Conservation (phyloP, 1,140 invertebrate genomes). For the Orussus abietinus region DNA sequence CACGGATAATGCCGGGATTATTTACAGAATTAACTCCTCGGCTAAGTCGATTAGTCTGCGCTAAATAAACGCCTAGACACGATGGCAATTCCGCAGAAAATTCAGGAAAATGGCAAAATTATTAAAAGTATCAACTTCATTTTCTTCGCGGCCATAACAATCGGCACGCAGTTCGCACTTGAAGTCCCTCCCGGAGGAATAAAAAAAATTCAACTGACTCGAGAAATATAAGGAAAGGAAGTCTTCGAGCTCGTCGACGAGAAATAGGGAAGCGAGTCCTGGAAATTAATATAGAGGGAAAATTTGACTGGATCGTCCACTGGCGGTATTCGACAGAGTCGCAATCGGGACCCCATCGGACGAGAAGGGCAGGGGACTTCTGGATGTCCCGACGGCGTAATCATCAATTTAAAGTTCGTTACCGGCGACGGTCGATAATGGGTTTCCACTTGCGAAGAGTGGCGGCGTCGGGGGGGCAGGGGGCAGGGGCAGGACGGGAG, state of each 20-base stretch:
- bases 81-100: too few species aligned
- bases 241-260: slow-evolving; percentile 7
- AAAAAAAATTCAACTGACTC: too few species aligned
- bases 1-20: slow-evolving; percentile 23
- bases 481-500: slow-evolving; percentile 5
- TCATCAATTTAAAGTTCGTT: slow-evolving; percentile 44
- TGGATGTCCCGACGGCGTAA: slow-evolving; percentile 30
- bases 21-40: slow-evolving; percentile 33
- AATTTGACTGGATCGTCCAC: slow-evolving; percentile 4
- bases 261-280: neutral
- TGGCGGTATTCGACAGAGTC: neutral
- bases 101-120: too few species aligned
- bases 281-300: slow-evolving; percentile 16
- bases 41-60: too few species aligned
- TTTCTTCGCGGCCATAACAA: too few species aligned
- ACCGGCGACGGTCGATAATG: slow-evolving; percentile 33
- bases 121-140: too few species aligned
- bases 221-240: too few species aligned
- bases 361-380: slow-evolving; percentile 17
- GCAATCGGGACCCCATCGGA: neutral
- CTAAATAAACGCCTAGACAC: too few species aligned
- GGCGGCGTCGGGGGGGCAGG: slow-evolving; percentile 7
- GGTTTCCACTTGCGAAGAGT: slow-evolving; percentile 17
- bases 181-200: too few species aligned
- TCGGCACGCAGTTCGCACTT: too few species aligned